A percentile compares a stretch with the other conserved stretches of the same genome.
Evolutionary conservation across 1,140 invertebrate genomes (phyloP).

Genomic region (Oryctes rhinoceros): DNA sequence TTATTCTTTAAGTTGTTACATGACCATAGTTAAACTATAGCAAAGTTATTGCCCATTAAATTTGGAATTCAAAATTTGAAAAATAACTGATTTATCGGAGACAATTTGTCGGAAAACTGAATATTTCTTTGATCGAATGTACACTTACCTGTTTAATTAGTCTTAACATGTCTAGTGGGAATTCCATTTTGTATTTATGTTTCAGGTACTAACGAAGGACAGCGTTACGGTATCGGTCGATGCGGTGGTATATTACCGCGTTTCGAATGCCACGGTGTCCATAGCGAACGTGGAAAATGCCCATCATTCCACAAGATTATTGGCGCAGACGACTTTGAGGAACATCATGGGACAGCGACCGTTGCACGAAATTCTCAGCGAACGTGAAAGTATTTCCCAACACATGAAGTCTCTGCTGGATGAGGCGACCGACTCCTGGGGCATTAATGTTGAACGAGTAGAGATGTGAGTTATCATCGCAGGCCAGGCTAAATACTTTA

Average conservation of each 20-base stretch:
- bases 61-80: too few relatives aligned
- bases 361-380: slow-evolving; percentile 93
- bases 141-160: background rate
- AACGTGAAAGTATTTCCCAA: slow-evolving; percentile 90
- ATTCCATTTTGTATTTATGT: slow-evolving; percentile 42
- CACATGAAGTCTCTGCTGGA: slow-evolving; percentile 86
- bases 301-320: slow-evolving; percentile 87
- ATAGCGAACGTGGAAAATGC: slow-evolving; percentile 98
- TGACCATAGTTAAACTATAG: too few relatives aligned
- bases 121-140: too few relatives aligned
- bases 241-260: slow-evolving; percentile 93
- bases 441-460: slow-evolving; percentile 95
- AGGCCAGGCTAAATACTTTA: slow-evolving; percentile 17
- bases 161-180: background rate
- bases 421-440: slow-evolving; percentile 95
- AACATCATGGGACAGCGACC: slow-evolving; percentile 96
- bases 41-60: too few relatives aligned
- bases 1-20: too few relatives aligned
- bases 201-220: slow-evolving; percentile 90
- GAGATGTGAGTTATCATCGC: slow-evolving; percentile 81
- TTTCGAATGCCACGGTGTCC: slow-evolving; percentile 94
- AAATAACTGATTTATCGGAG: too few relatives aligned
- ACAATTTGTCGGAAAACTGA: too few relatives aligned
- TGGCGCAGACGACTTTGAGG: slow-evolving; percentile 90
- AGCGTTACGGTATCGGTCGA: slow-evolving; percentile 95